Evolutionary conservation across 2,113 vertebrate genomes (phyloP).

Genomic region (Strigops habroptila): DNA sequence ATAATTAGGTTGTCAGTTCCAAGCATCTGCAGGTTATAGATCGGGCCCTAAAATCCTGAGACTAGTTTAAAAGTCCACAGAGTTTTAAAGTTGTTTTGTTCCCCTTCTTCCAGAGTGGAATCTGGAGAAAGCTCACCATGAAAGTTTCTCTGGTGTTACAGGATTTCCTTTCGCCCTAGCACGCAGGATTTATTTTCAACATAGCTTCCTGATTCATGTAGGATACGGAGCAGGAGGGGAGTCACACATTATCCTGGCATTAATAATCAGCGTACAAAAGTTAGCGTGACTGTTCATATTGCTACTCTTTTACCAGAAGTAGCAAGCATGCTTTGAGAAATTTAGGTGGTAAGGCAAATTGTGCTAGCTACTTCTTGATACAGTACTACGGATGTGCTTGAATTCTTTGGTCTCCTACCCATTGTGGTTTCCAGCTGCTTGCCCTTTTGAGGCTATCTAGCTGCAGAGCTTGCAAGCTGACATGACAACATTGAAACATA

Average conservation of each 20-base stretch:
- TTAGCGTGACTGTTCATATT: background rate
- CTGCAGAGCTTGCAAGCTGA: background rate
- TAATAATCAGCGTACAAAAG: background rate
- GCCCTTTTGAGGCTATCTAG: background rate
- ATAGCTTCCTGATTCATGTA: background rate
- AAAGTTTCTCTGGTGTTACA: background rate
- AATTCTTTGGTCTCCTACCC: background rate
- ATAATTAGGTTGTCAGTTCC: background rate
- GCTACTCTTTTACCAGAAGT: background rate
- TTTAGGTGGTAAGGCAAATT: background rate
- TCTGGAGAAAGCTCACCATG: background rate
- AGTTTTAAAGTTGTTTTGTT: background rate
- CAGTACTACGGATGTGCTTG: background rate
- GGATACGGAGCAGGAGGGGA: background rate
- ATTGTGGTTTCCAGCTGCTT: background rate
- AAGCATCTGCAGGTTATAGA: background rate
- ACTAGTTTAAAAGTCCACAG: background rate
- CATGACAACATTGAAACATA: accelerated
- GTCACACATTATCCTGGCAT: background rate
- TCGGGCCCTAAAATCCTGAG: background rate
- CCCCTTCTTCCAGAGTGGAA: background rate
- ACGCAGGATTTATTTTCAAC: background rate
- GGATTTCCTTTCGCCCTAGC: background rate
- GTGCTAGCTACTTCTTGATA: background rate
- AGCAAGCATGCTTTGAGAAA: background rate